Conservation (phyloP, 2,113 vertebrate species). For the Penelope pileata region DNA sequence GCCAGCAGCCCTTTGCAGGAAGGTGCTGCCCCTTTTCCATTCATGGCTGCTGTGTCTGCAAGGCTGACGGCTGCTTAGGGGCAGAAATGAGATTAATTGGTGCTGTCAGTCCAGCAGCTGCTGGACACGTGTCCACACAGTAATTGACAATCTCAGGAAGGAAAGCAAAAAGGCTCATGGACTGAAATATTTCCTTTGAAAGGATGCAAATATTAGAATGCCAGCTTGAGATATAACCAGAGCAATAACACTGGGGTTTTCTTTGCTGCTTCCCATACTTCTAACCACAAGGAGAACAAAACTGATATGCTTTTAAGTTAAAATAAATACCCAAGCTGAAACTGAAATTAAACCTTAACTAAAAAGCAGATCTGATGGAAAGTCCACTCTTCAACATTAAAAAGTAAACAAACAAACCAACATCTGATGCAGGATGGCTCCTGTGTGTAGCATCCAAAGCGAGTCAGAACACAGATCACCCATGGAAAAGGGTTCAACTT, state of each 20-base stretch:
- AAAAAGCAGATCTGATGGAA: not conserved
- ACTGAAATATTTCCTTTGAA: not conserved
- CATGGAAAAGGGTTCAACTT: not conserved
- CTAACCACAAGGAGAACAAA: not conserved
- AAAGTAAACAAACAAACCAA: not conserved
- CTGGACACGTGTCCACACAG: not conserved
- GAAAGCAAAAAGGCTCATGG: not conserved
- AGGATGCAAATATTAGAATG: not conserved
- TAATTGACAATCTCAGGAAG: not conserved
- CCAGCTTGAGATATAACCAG: not conserved
- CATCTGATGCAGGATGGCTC: not conserved
- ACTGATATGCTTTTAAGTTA: not conserved
- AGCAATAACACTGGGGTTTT: not conserved
- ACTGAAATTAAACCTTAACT: not conserved
- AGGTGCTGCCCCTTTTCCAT: not conserved
- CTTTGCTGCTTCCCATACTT: not conserved
- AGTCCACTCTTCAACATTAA: not conserved
- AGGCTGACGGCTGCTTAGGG: not conserved
- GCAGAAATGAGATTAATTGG: not conserved
- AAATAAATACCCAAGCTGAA: not conserved
- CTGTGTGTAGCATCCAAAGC: not conserved
- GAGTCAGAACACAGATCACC: not conserved
- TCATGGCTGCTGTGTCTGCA: not conserved
- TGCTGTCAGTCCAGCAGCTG: not conserved
- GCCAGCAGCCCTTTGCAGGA: not conserved